Percentiles rank a stretch among this genome's conserved stretches.
Evolutionary conservation across 2,888 invertebrate genomes (phyloP).

Genomic region (Agonopterix heracliana): DNA sequence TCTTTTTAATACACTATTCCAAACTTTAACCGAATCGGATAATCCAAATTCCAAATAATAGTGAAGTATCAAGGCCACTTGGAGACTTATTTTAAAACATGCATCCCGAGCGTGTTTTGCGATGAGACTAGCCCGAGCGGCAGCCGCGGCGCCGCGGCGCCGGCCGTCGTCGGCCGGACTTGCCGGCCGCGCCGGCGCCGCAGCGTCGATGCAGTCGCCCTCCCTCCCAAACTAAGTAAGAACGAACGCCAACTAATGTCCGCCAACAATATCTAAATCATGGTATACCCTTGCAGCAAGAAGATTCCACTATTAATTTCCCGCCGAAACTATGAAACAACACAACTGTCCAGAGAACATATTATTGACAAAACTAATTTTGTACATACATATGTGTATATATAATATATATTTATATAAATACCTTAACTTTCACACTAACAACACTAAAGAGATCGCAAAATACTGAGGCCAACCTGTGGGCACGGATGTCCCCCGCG

Average conservation of each 20-base stretch:
- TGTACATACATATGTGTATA: slow-evolving; percentile 46
- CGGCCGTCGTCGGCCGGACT: background rate
- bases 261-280: slow-evolving; percentile 62
- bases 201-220: slow-evolving; percentile 12
- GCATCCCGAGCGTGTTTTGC: slow-evolving; percentile 51
- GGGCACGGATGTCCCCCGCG: background rate
- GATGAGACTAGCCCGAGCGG: slow-evolving; percentile 48
- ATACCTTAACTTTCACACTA: slow-evolving; percentile 29
- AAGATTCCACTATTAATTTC: slow-evolving; percentile 56
- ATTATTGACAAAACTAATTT: slow-evolving; percentile 55
- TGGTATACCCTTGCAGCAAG: slow-evolving; percentile 74
- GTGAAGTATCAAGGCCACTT: slow-evolving; percentile 75
- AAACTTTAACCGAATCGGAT: slow-evolving; percentile 69
- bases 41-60: slow-evolving; percentile 69
- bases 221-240: slow-evolving; percentile 35
- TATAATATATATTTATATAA: slow-evolving; percentile 17
- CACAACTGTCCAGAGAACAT: slow-evolving; percentile 46
- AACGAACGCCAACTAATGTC: slow-evolving; percentile 53
- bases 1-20: slow-evolving; percentile 71
- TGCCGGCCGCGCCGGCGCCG: slow-evolving; percentile 6
- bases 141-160: slow-evolving; percentile 12
- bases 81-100: slow-evolving; percentile 68
- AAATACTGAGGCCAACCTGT: slow-evolving; percentile 2
- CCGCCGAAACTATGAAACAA: slow-evolving; percentile 62
- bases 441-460: slow-evolving; percentile 20